phyloP scores from a whole-genome alignment of 2,888 invertebrate genomes.

The Agriopis marginaria region DNA sequence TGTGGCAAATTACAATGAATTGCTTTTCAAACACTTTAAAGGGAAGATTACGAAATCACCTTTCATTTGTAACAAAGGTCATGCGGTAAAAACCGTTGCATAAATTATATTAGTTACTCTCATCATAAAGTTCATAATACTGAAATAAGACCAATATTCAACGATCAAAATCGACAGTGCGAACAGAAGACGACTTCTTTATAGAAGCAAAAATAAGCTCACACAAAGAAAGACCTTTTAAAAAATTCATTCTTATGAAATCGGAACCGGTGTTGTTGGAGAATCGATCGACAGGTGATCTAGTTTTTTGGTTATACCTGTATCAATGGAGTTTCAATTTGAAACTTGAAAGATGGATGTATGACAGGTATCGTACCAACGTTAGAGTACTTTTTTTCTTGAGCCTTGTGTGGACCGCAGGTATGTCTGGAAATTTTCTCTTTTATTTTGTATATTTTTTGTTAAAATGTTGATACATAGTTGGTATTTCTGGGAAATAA shows the following conservation, averaged over 20 bases:
- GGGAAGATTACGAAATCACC: not conserved
- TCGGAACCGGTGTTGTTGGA: conserved; percentile 38
- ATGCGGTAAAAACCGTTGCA: too few species aligned
- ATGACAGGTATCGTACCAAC: not conserved
- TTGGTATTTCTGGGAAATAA: too few species aligned
- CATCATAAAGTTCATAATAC: too few species aligned
- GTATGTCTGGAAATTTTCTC: too few species aligned
- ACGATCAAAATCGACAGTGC: too few species aligned
- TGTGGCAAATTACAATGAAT: not conserved
- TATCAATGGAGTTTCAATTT: conserved; percentile 16
- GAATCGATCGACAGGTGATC: conserved; percentile 23
- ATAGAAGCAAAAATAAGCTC: not conserved
- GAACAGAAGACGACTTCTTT: too few species aligned
- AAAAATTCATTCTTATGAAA: conserved; percentile 39
- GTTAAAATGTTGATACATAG: too few species aligned
- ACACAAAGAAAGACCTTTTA: conserved; percentile 28
- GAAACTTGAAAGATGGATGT: conserved; percentile 4
- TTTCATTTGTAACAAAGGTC: not conserved
- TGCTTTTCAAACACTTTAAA: not conserved
- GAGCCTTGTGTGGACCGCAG: too few species aligned
- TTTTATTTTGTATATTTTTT: too few species aligned
- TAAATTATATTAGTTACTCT: too few species aligned
- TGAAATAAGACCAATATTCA: too few species aligned
- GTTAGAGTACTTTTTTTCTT: not conserved
- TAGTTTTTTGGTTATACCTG: conserved; percentile 7